phyloP scores from a whole-genome alignment of 2,888 invertebrate species.

The Lottia scabra region DNA sequence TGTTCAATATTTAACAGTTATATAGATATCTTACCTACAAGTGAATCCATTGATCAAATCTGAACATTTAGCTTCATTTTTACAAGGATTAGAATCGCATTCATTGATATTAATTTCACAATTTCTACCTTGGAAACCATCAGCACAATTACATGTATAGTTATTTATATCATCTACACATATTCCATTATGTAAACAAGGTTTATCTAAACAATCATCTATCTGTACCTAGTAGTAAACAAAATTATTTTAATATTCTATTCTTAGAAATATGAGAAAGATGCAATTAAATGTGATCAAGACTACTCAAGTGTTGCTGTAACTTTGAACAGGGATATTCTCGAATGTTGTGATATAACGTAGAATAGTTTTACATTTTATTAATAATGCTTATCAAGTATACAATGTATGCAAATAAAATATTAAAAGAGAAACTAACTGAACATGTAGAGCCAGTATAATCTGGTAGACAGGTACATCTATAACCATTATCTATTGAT shows the following conservation, averaged over 20 bases:
- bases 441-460: constrained; percentile 38
- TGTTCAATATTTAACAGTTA: constrained; percentile 13
- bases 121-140: constrained; percentile 23
- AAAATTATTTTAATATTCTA: neutral
- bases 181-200: constrained; percentile 40
- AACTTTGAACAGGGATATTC: too few species aligned
- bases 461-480: constrained; percentile 35
- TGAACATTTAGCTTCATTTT: constrained; percentile 25
- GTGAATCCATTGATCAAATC: constrained; percentile 21
- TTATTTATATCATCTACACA: constrained; percentile 35
- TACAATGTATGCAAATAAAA: too few species aligned
- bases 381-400: too few species aligned
- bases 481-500: constrained; percentile 22
- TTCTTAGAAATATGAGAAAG: too few species aligned
- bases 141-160: constrained; percentile 36
- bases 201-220: constrained; percentile 35
- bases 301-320: too few species aligned
- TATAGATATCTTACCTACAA: constrained; percentile 24
- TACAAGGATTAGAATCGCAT: constrained; percentile 30
- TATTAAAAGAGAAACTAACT: constrained; percentile 20
- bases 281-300: too few species aligned
- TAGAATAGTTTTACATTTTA: too few species aligned
- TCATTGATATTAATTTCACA: constrained; percentile 27
- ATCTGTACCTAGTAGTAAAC: constrained; percentile 11
- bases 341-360: too few species aligned